Base-by-base conservation (phyloP, 1,140 invertebrate species). In the Hycleus cichorii region DNA sequence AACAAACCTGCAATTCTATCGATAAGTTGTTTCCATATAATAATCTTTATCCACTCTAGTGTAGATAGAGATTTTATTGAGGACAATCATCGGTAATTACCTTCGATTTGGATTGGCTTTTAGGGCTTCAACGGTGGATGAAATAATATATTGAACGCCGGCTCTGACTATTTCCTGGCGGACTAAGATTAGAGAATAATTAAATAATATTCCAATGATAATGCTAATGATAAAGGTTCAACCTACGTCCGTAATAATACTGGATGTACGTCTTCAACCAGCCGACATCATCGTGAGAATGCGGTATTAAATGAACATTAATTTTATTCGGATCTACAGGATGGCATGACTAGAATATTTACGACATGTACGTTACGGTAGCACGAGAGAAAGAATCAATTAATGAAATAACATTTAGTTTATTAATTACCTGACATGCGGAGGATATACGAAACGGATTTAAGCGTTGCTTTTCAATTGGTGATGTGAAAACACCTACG, bases 131-230 rank as follows among this genome's bases (percentile, higher is more conserved):
- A 63, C 55, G 7, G 58, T 57, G 39, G 62, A 60, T 11, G n/a
- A 57, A 44, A 96, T 69, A 54, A 95, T 95, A 66, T 93, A 93
- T 68, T 91, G 87, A 0, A 94, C 90, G 40, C 39, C 39, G 24
- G 49, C 49, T 10, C 24, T 24, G 12, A 42, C 39, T 52, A 52
- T 52, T 4, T 52, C 49, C 6, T 10, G 12, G 24, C 44, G 49
- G 11, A 25, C 49, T 52, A 52, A 52, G 32, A 32, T 32, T 32
- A 32, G 7, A 5, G 42, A 52, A 52, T 39, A 18, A 50, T 18
- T 32, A 50, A 40, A 12, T 38, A 38, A 49, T 49, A 18, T 50
- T 40, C 39, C 18, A 38, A 9, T n/a, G 7, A n/a, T 12, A 18
- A 50, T 39, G 39, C 32, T 39, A 40, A 32, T 32, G 32, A 32